phyloP scores from a whole-genome alignment of 2,888 invertebrate species.

The Lochmaea capreae region DNA sequence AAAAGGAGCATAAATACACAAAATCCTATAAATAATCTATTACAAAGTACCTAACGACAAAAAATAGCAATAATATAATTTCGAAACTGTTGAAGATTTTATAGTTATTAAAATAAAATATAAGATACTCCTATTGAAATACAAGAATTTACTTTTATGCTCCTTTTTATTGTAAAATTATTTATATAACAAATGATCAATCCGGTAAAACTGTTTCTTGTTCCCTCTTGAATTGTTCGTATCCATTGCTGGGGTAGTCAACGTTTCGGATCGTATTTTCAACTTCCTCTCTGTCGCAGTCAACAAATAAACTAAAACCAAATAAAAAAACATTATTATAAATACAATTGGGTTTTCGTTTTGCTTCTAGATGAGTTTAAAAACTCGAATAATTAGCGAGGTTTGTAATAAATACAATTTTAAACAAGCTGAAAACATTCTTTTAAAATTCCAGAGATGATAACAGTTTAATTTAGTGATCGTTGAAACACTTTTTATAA shows the following conservation, averaged over 20 bases:
- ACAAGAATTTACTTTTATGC: not conserved
- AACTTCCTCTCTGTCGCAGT: conserved; percentile 54
- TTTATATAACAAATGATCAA: conserved; percentile 34
- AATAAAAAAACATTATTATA: conserved; percentile 7
- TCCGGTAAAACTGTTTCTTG: conserved; percentile 42
- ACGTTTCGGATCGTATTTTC: conserved; percentile 51
- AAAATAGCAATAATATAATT: not conserved
- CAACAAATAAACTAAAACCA: conserved; percentile 53
- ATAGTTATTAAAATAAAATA: too few relatives aligned
- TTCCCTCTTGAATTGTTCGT: conserved; percentile 39
- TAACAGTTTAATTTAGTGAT: too few relatives aligned
- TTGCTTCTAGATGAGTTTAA: too few relatives aligned
- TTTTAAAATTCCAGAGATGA: too few relatives aligned
- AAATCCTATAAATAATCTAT: not conserved
- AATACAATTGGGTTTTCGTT: too few relatives aligned
- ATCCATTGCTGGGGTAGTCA: conserved; percentile 41
- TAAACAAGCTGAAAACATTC: too few relatives aligned
- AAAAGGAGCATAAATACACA: not conserved
- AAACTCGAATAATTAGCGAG: too few relatives aligned
- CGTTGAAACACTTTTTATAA: too few relatives aligned
- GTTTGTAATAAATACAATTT: too few relatives aligned
- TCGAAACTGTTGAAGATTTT: too few relatives aligned
- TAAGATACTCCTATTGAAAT: too few relatives aligned
- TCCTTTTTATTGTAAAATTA: conserved; percentile 24
- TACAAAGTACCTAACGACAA: not conserved